Conservation (phyloP, 2,797 vertebrate species). For the Acridotheres tristis region DNA sequence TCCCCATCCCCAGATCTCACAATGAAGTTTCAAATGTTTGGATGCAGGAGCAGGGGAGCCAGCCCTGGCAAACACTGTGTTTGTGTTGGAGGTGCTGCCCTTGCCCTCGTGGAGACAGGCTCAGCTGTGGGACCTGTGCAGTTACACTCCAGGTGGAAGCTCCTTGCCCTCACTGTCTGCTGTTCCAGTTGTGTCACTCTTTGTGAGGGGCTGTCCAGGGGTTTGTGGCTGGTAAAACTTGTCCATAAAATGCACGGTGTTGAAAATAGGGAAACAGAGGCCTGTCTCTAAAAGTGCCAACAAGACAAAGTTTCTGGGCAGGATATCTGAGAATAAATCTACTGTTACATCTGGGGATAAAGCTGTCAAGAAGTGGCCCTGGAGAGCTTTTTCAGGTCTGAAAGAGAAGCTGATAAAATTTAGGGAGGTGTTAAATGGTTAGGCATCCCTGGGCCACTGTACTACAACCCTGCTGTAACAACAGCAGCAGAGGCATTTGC, state of each 20-base stretch:
- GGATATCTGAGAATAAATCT: not conserved
- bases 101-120: not conserved
- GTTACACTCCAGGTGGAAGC: not conserved
- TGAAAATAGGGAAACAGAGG: not conserved
- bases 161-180: accelerated
- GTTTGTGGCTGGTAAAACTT: not conserved
- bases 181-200: not conserved
- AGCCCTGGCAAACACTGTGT: not conserved
- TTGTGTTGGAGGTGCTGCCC: not conserved
- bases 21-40: not conserved
- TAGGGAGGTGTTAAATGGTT: not conserved
- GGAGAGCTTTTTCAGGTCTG: not conserved
- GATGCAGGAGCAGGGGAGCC: not conserved
- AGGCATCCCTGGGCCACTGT: not conserved
- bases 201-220: not conserved
- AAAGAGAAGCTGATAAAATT: not conserved
- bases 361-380: not conserved
- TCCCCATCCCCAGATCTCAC: not conserved
- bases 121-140: not conserved
- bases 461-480: not conserved
- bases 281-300: not conserved
- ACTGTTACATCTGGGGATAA: not conserved
- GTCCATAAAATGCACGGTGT: not conserved
- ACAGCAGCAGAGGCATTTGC: not conserved
- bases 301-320: not conserved